These are phyloP conservation scores for Oscheius onirici DNA, from an alignment of 2,888 invertebrate genomes.

Conservation along the genomic window DNA sequence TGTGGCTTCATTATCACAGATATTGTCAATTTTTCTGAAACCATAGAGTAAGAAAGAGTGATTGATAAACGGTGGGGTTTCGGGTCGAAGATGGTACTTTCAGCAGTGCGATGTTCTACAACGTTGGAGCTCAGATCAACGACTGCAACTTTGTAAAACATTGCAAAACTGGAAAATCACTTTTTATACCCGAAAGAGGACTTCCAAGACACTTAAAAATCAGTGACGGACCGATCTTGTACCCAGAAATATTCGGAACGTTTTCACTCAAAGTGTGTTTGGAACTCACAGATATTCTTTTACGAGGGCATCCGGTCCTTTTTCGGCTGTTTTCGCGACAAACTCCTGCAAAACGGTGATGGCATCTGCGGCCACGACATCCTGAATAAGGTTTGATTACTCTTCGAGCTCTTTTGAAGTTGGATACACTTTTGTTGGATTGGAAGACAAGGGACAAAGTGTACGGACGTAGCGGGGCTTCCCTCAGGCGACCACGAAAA, in stretches of 20 bases:
- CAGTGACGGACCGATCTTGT: no score
- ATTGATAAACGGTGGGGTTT: no score
- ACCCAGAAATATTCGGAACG: no score
- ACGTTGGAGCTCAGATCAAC: slow-evolving; percentile 51
- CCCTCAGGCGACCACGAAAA: slow-evolving; percentile 43
- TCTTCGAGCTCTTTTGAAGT: neutral
- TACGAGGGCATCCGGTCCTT: slow-evolving; percentile 45
- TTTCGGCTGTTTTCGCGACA: slow-evolving; percentile 40
- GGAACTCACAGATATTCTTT: slow-evolving; percentile 43
- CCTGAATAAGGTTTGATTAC: neutral
- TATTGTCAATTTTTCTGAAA: slow-evolving; percentile 43
- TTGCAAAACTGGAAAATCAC: no score
- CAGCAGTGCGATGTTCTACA: neutral
- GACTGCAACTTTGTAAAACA: no score
- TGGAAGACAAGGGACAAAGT: slow-evolving; percentile 20
- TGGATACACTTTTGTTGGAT: neutral
- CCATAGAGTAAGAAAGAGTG: no score
- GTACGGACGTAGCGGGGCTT: slow-evolving; percentile 39
- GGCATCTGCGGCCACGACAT: neutral
- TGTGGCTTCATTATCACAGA: slow-evolving; percentile 36
- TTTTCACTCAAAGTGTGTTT: no score
- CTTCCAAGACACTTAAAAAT: no score
- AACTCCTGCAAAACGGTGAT: slow-evolving; percentile 41
- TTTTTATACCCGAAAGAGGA: no score
- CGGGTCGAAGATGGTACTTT: no score